Evolutionary conservation across 2,888 invertebrate genomes (phyloP).

Genomic region (Tromatobia lineatoria): DNA sequence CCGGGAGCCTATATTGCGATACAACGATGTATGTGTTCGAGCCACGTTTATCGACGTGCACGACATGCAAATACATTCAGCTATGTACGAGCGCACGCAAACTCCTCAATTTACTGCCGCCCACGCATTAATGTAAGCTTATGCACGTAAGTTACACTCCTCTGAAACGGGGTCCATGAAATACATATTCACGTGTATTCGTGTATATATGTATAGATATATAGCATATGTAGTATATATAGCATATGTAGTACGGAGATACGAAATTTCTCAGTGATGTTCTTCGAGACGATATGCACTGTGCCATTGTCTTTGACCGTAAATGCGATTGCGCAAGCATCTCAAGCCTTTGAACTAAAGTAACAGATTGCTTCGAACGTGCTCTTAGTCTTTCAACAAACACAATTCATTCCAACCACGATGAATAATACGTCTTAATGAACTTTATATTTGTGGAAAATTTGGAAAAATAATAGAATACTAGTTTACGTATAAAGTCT

Average conservation of each 20-base stretch:
- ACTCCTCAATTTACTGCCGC: constrained; percentile 64
- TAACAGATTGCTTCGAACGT: constrained; percentile 3
- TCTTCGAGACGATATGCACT: constrained; percentile 20
- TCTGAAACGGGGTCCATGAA: constrained; percentile 39
- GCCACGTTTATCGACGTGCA: constrained; percentile 18
- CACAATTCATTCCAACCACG: background rate
- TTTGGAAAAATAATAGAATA: too few species aligned
- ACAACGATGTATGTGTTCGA: constrained; percentile 6
- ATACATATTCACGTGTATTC: background rate
- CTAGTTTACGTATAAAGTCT: too few species aligned
- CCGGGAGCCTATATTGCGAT: constrained; percentile 39
- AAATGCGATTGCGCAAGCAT: background rate
- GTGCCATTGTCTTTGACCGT: constrained; percentile 25
- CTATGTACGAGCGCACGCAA: constrained; percentile 34
- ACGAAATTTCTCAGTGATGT: background rate
- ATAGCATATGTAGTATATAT: background rate
- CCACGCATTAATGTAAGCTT: constrained; percentile 59
- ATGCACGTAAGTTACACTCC: constrained; percentile 48
- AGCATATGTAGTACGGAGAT: background rate
- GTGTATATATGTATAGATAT: background rate
- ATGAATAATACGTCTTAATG: too few species aligned
- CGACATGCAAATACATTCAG: constrained; percentile 35
- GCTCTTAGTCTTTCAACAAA: background rate
- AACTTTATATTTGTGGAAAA: too few species aligned
- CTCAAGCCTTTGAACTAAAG: constrained; percentile 9